Conservation (phyloP, 2,113 vertebrate species). For the Cyanistes caeruleus region DNA sequence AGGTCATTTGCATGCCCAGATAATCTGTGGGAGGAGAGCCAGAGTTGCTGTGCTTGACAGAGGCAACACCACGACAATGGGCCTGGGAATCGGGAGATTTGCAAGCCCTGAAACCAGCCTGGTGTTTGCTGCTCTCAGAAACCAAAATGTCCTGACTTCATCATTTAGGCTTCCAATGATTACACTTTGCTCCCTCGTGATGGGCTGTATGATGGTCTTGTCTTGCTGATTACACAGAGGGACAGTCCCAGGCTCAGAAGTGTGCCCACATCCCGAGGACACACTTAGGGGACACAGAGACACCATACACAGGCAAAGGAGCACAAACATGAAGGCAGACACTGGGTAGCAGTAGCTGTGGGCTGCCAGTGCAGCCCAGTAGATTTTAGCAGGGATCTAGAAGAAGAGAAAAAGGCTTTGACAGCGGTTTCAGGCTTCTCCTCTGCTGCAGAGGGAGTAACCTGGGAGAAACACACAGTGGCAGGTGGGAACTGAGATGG, state of each 20-base stretch:
- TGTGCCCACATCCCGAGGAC: neutral
- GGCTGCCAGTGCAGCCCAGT: neutral
- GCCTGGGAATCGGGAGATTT: neutral
- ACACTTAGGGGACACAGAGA: neutral
- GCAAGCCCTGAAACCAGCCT: neutral
- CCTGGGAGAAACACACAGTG: fast-evolving
- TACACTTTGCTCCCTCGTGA: neutral
- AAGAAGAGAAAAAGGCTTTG: neutral
- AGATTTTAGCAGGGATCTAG: neutral
- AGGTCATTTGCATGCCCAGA: slow-evolving; percentile 58
- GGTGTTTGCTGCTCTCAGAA: neutral
- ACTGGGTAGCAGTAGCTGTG: neutral
- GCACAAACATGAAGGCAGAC: neutral
- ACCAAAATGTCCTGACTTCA: neutral
- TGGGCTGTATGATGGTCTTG: neutral
- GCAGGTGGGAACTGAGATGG: neutral
- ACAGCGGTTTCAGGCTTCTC: neutral
- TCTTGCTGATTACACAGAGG: neutral
- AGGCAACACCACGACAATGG: neutral
- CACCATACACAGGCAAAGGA: fast-evolving
- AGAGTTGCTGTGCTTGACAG: slow-evolving; percentile 9
- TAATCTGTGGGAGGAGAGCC: slow-evolving; percentile 51
- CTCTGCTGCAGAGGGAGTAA: neutral
- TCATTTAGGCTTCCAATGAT: neutral
- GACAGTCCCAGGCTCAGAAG: neutral